These are phyloP conservation scores for Pachypanchax playfairii DNA, from an alignment of 2,113 vertebrate genomes.

Conservation along the genomic window DNA sequence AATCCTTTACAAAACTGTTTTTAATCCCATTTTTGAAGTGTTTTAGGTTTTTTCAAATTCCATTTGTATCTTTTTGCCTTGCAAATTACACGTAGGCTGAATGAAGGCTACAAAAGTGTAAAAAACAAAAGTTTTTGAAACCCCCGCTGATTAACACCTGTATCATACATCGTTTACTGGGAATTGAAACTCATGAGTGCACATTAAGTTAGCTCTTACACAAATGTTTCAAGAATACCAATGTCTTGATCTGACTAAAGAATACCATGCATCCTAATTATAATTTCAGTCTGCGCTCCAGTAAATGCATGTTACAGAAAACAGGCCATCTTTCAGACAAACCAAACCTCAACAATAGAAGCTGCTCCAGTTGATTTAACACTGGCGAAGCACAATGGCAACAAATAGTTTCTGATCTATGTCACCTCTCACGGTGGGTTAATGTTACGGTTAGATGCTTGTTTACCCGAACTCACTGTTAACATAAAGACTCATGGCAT, in stretches of 20 bases:
- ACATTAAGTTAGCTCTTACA: slow-evolving; percentile 2
- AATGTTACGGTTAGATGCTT: slow-evolving; percentile 31
- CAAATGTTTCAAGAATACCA: slow-evolving; percentile 1
- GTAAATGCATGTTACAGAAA: slow-evolving; percentile 18
- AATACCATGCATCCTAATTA: neutral
- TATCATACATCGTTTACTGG: neutral
- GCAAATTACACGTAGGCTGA: neutral
- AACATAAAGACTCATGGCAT: slow-evolving; percentile 26
- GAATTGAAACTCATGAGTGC: slow-evolving; percentile 39
- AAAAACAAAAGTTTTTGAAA: neutral
- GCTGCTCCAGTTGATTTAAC: slow-evolving; percentile 30
- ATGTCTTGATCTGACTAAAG: neutral
- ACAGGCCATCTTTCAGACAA: neutral
- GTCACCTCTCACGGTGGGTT: slow-evolving; percentile 28
- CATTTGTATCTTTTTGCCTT: neutral
- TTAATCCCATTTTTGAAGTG: neutral
- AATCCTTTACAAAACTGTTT: neutral
- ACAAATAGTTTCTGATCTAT: slow-evolving; percentile 14
- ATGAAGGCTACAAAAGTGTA: slow-evolving; percentile 1
- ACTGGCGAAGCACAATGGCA: slow-evolving; percentile 24
- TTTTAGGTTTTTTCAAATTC: neutral
- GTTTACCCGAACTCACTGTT: slow-evolving; percentile 32
- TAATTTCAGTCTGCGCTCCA: neutral
- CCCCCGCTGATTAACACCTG: neutral
- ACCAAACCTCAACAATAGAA: neutral